These are phyloP conservation scores for Plemyria rubiginata DNA, from an alignment of 2,888 invertebrate genomes.

Conservation along the genomic window DNA sequence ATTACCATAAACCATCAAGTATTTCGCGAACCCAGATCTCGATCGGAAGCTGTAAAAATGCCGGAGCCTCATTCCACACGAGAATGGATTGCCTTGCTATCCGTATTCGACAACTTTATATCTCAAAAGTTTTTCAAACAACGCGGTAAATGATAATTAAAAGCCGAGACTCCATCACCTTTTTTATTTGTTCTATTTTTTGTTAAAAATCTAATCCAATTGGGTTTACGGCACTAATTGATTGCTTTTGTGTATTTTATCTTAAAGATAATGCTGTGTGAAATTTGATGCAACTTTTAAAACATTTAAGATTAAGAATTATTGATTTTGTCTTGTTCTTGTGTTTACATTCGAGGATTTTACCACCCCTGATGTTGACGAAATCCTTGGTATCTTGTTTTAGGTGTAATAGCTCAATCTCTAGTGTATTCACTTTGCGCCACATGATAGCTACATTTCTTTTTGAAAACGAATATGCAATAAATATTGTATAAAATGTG, in stretches of 20 bases:
- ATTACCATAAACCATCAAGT: neutral
- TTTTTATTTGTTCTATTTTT: constrained; percentile 57
- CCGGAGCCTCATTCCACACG: constrained; percentile 26
- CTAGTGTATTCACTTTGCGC: too few relatives aligned
- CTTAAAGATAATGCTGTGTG: constrained; percentile 38
- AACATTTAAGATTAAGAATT: constrained; percentile 1
- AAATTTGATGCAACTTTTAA: constrained; percentile 37
- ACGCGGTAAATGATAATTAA: constrained; percentile 78
- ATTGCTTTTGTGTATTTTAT: constrained; percentile 65
- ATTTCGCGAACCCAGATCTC: neutral
- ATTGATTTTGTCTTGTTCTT: constrained; percentile 1
- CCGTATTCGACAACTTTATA: constrained; percentile 65
- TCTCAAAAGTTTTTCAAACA: constrained; percentile 59
- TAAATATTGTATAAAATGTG: constrained; percentile 19
- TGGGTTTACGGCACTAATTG: constrained; percentile 73
- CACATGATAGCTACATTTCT: neutral
- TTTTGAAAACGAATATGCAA: neutral
- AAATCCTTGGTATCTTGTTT: too few relatives aligned
- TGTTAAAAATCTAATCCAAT: constrained; percentile 64
- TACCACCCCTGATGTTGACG: neutral
- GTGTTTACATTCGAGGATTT: neutral
- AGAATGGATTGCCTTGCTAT: constrained; percentile 41
- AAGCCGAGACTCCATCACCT: constrained; percentile 66
- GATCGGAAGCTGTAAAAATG: constrained; percentile 27
- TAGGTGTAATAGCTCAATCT: too few relatives aligned